A percentile compares a stretch with the other conserved stretches of the same genome.
Conservation (phyloP, 2,888 invertebrate genomes). For the Atethmia centrago region DNA sequence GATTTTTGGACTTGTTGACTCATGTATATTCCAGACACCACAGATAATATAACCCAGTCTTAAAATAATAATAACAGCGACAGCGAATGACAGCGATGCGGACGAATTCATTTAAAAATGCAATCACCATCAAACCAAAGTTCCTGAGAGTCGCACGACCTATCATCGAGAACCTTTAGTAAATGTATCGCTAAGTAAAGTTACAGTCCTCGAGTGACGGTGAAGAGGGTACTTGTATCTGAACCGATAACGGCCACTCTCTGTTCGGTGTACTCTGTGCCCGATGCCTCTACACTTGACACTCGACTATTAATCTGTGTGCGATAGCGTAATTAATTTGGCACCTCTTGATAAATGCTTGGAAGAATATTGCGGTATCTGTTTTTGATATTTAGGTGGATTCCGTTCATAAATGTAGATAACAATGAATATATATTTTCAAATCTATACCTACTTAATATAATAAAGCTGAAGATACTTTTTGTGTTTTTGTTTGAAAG, state of each 20-base stretch:
- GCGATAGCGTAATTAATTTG: slow-evolving; percentile 57
- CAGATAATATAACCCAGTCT: too few relatives aligned
- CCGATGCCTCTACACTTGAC: slow-evolving; percentile 62
- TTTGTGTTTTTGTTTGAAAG: too few relatives aligned
- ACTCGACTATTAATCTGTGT: slow-evolving; percentile 66
- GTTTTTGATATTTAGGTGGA: slow-evolving; percentile 19
- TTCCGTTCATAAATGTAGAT: neutral
- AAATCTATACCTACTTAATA: neutral
- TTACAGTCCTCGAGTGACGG: slow-evolving; percentile 59
- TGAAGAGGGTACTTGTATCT: slow-evolving; percentile 69
- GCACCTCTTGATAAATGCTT: slow-evolving; percentile 43
- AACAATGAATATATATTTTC: neutral
- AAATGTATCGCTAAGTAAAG: slow-evolving; percentile 55
- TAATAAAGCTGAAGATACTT: too few relatives aligned
- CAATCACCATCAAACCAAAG: neutral
- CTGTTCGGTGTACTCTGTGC: slow-evolving; percentile 55
- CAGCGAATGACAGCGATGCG: too few relatives aligned
- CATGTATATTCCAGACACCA: too few relatives aligned
- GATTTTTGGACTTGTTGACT: too few relatives aligned
- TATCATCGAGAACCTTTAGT: slow-evolving; percentile 57
- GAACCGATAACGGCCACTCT: slow-evolving; percentile 73
- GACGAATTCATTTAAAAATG: neutral
- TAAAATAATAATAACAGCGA: too few relatives aligned
- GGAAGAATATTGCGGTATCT: slow-evolving; percentile 30
- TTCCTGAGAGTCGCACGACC: slow-evolving; percentile 19